Conservation (phyloP, 2,888 invertebrate species). For the Pachycephus smyrnensis region DNA sequence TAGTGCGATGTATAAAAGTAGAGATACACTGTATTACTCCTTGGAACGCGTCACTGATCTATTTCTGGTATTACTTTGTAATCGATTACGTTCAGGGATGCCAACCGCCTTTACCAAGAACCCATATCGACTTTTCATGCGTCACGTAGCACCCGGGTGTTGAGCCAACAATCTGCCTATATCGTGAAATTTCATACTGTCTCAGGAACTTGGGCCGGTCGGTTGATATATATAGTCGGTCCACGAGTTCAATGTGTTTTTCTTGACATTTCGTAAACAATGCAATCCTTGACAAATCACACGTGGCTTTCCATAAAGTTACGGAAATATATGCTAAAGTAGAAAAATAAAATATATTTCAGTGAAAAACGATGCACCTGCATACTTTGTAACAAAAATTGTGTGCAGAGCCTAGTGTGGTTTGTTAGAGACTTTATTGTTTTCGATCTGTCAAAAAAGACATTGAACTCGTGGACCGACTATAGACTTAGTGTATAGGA, state of each 20-base stretch:
- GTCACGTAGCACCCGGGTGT: background rate
- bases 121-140: background rate
- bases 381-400: too few relatives aligned
- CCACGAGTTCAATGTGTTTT: too few relatives aligned
- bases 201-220: background rate
- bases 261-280: too few relatives aligned
- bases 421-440: too few relatives aligned
- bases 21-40: background rate
- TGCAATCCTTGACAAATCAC: too few relatives aligned
- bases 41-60: background rate
- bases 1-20: background rate
- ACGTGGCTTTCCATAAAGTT: too few relatives aligned
- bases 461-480: too few relatives aligned
- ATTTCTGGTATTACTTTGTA: background rate
- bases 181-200: background rate
- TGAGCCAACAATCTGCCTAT: background rate
- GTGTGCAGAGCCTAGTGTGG: too few relatives aligned
- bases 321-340: too few relatives aligned
- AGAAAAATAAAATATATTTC: too few relatives aligned
- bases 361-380: too few relatives aligned
- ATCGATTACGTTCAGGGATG: background rate
- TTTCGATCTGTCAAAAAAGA: too few relatives aligned
- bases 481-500: background rate
- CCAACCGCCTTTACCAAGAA: background rate
- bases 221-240: background rate